Base-by-base conservation (phyloP, 1,140 invertebrate genomes). In the Drosophila mojavensis region DNA sequence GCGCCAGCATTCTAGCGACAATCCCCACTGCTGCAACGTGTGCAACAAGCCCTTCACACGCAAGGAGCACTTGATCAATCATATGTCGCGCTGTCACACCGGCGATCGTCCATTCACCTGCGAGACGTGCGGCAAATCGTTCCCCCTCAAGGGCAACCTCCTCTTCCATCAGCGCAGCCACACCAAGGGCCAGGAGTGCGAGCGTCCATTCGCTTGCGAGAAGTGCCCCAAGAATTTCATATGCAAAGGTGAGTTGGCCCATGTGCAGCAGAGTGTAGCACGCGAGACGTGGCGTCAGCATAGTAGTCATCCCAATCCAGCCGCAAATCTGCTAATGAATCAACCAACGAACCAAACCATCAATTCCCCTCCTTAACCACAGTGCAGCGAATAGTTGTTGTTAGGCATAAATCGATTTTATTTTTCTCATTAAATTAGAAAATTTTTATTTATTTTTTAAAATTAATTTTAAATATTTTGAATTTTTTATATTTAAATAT, bases 201-300 rank as follows among this genome's bases (percentile, higher is more conserved):
- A 98, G 89, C 93, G 98, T 64, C 98, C 98, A 0, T 99, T 98
- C 93, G 94, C 97, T 28, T 99, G 98, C 92, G 98, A 99, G 81
- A 94, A 99, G 50, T 99, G 98, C 91, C 96, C 97, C 28, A 99
- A 99, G 93, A 97, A 98, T 79, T 99, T 99, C 93, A 96, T 98
- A 93, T 96, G 98, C 92, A 99, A 99, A 94, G 97, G 98, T 94
- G 78, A 89, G 76, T 77, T 45, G 2, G 4, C 4, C n/a, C 30
- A 5, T 60, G 6, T 26, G 61, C 61, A 78, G 79, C 59, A 51
- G 51, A 50, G 70, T 63, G 71, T 65, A 64, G 58, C 73, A 85
- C 69, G 81, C 82, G 67, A 69, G 82, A 81, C 79, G 76, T 82
- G 75, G 82, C 83, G 79, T 86, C 82, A 88, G 83, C 83, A 86